These are phyloP conservation scores for Oryzaephilus surinamensis DNA, from an alignment of 1,140 invertebrate species.

Conservation along the genomic window DNA sequence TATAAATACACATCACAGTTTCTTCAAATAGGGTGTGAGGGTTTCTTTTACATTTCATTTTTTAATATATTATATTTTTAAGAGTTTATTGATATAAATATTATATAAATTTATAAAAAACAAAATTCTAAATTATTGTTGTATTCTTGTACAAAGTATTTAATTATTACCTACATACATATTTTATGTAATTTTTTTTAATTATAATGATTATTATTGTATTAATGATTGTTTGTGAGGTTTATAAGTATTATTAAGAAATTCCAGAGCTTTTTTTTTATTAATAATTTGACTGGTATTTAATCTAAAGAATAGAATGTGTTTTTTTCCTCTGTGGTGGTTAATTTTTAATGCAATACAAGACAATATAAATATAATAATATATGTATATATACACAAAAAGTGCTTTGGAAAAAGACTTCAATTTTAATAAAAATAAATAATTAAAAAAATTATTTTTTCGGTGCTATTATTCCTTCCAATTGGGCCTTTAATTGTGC, in stretches of 20 bases:
- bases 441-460: slow-evolving; percentile 52
- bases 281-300: slow-evolving; percentile 13
- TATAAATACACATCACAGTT: slow-evolving; percentile 16
- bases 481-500: slow-evolving; percentile 87
- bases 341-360: slow-evolving; percentile 16
- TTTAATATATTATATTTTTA: slow-evolving; percentile 12
- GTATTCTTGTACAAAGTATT: slow-evolving; percentile 25
- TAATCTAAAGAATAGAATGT: no score
- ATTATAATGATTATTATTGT: slow-evolving; percentile 8
- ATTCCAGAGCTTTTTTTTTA: slow-evolving; percentile 16
- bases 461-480: slow-evolving; percentile 84
- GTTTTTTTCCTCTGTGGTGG: slow-evolving; percentile 16
- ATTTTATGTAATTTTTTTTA: slow-evolving; percentile 15
- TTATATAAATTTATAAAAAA: slow-evolving; percentile 13
- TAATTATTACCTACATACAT: slow-evolving; percentile 19
- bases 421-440: slow-evolving; percentile 20
- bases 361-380: no score
- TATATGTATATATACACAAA: slow-evolving; percentile 3
- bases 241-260: slow-evolving; percentile 1
- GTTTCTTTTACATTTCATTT: no score
- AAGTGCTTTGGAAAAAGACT: slow-evolving; percentile 25
- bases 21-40: slow-evolving; percentile 25
- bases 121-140: slow-evolving; percentile 24
- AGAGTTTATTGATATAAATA: neutral
- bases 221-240: no score